These are phyloP conservation scores for Noctilio leporinus DNA, from an alignment of 2,113 vertebrate genomes.

Conservation along the genomic window DNA sequence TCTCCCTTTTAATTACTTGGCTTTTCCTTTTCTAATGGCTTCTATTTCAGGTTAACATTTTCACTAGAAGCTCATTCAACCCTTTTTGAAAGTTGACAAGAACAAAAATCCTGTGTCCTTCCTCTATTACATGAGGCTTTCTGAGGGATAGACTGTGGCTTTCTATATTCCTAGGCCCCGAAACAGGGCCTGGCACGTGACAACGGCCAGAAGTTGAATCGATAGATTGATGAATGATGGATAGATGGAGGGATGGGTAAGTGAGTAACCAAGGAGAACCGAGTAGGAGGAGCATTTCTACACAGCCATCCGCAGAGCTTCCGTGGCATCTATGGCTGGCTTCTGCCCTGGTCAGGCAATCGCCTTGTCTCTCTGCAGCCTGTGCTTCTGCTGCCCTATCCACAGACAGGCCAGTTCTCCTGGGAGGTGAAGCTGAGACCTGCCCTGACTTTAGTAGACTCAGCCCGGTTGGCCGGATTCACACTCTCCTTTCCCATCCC, in stretches of 20 bases:
- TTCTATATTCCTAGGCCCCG: not conserved
- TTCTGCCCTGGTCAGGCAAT: not conserved
- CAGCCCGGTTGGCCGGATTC: not conserved
- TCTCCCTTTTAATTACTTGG: not conserved
- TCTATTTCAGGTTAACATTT: not conserved
- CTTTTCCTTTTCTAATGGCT: not conserved
- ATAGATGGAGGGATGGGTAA: not conserved
- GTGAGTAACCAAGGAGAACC: not conserved
- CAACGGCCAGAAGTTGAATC: not conserved
- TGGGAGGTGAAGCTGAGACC: not conserved
- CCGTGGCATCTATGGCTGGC: not conserved
- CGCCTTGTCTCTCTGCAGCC: not conserved
- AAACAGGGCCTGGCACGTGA: not conserved
- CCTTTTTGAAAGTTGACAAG: not conserved
- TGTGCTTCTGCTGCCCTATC: not conserved
- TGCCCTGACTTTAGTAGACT: not conserved
- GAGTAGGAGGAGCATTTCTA: not conserved
- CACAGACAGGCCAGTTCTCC: not conserved
- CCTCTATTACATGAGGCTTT: not conserved
- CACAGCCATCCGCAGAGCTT: not conserved
- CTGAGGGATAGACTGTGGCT: not conserved
- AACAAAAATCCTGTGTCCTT: not conserved
- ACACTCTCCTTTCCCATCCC: not conserved
- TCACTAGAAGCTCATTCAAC: not conserved
- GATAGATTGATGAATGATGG: not conserved